Conservation (phyloP, 2,113 vertebrate genomes). For the Phrynosoma blainvillii region DNA sequence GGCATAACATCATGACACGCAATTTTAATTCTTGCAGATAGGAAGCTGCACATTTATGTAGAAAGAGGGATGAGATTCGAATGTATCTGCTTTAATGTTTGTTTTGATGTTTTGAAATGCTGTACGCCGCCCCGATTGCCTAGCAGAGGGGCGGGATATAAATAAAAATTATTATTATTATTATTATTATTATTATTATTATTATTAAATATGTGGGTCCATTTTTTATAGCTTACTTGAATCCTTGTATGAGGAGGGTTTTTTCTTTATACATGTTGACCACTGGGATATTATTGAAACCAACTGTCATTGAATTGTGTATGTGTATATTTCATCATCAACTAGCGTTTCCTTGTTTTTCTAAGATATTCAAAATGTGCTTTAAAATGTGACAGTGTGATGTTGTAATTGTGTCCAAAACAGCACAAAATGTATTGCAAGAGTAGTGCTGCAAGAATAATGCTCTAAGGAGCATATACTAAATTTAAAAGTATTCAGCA, state of each 20-base stretch:
- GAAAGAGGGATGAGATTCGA: too few species aligned
- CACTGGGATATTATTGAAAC: not conserved
- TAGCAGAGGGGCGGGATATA: too few species aligned
- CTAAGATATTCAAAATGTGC: not conserved
- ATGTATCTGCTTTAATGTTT: too few species aligned
- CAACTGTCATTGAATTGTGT: not conserved
- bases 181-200: too few species aligned
- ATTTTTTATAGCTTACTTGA: not conserved
- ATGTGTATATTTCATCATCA: not conserved
- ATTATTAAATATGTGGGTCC: not conserved
- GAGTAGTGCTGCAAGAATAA: not conserved
- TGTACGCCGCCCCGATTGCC: too few species aligned
- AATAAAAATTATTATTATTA: too few species aligned
- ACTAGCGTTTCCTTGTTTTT: not conserved
- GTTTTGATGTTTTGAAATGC: too few species aligned
- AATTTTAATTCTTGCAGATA: not conserved
- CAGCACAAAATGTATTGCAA: not conserved
- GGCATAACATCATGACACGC: not conserved
- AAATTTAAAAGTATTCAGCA: not conserved
- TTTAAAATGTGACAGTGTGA: not conserved
- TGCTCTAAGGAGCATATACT: conserved; percentile 9
- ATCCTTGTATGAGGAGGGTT: not conserved
- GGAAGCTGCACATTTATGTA: not conserved
- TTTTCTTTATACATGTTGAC: too few species aligned
- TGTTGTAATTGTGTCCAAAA: not conserved